These are phyloP conservation scores for Polymixis flavicincta DNA, from an alignment of 2,888 invertebrate genomes.

Conservation along the genomic window DNA sequence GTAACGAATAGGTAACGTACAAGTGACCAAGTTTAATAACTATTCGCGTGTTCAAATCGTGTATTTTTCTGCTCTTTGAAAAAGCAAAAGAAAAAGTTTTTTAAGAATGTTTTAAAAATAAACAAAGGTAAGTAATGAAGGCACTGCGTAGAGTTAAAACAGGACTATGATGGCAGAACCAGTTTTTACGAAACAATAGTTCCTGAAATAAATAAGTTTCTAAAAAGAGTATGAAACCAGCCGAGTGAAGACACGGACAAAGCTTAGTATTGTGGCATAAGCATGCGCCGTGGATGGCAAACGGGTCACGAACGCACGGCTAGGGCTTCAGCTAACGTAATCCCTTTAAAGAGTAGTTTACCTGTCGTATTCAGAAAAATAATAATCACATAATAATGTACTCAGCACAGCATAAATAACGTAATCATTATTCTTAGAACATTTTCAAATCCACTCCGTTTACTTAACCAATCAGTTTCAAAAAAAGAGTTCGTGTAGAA, in stretches of 20 bases:
- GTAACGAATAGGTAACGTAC: neutral
- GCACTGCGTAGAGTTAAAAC: neutral
- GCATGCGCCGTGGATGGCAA: constrained; percentile 86
- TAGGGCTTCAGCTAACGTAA: constrained; percentile 86
- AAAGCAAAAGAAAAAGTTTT: neutral
- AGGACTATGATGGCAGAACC: neutral
- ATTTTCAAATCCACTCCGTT: neutral
- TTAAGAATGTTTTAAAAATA: neutral
- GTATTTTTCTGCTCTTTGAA: neutral
- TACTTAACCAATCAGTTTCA: neutral
- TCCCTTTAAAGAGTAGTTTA: constrained; percentile 86
- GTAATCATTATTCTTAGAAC: constrained; percentile 37
- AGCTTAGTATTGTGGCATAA: constrained; percentile 76
- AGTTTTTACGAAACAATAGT: neutral
- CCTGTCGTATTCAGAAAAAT: constrained; percentile 68
- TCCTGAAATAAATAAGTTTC: constrained; percentile 21
- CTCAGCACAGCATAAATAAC: constrained; percentile 60
- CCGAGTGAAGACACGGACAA: constrained; percentile 28
- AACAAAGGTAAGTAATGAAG: neutral
- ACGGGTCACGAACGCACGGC: constrained; percentile 88
- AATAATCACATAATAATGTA: constrained; percentile 56
- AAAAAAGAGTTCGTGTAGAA: neutral
- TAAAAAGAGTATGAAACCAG: constrained; percentile 13
- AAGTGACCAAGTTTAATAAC: too few relatives aligned
- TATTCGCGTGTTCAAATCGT: neutral